Evolutionary conservation across 2,888 invertebrate species (phyloP).

Genomic region (Zaprionus bogoriensis): DNA sequence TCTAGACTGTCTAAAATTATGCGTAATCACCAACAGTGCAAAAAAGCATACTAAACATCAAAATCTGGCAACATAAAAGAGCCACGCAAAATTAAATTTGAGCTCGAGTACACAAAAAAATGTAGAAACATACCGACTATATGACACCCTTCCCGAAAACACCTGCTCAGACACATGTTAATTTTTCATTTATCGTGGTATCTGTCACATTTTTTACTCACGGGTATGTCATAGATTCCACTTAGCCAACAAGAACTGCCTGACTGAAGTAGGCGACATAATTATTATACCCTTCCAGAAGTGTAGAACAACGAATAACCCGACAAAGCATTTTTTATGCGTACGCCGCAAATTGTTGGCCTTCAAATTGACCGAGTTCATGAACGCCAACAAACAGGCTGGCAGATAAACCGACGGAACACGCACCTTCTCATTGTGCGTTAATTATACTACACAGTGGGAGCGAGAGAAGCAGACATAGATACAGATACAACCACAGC

Average conservation of each 20-base stretch:
- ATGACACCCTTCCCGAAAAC: constrained; percentile 6
- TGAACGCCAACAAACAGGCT: constrained; percentile 60
- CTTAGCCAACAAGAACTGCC: not conserved
- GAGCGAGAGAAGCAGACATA: constrained; percentile 17
- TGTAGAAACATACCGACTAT: not conserved
- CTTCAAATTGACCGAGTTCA: constrained; percentile 80
- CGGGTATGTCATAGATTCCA: no score
- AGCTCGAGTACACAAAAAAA: constrained; percentile 53
- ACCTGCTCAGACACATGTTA: no score
- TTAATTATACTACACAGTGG: constrained; percentile 56
- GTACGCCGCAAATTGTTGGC: constrained; percentile 73
- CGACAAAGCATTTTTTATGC: constrained; percentile 57
- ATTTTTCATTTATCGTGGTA: no score
- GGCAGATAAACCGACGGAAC: constrained; percentile 17
- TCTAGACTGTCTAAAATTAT: constrained; percentile 59
- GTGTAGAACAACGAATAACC: constrained; percentile 29
- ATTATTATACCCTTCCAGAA: constrained; percentile 9
- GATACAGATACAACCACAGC: constrained; percentile 10
- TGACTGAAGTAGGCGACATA: not conserved
- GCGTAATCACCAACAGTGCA: constrained; percentile 67
- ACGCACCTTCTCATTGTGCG: constrained; percentile 74
- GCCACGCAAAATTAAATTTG: constrained; percentile 65
- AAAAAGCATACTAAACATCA: constrained; percentile 51
- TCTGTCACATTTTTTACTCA: no score
- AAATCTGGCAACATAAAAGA: constrained; percentile 54